These are phyloP conservation scores for Styela clava DNA, from an alignment of 23 tunicate genomes.

Conservation along the genomic window DNA sequence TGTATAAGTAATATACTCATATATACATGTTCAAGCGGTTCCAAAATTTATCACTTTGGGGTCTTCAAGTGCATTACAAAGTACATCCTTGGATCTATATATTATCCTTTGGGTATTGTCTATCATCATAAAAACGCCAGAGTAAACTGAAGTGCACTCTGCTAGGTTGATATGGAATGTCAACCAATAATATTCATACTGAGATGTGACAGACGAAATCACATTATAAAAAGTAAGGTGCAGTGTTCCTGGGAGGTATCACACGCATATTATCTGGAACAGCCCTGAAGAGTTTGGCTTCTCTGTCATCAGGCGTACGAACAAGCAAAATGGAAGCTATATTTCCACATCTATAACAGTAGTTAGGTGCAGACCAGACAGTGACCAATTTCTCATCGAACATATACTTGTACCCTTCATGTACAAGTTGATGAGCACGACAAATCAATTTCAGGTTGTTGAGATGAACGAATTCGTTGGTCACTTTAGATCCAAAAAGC, in stretches of 20 bases:
- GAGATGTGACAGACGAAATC: no score
- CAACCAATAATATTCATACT: no score
- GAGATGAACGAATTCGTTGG: slow-evolving; percentile 73
- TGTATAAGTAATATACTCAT: no score
- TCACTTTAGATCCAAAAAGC: slow-evolving; percentile 95
- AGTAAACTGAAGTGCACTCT: no score
- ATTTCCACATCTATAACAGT: slow-evolving; percentile 94
- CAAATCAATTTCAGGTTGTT: slow-evolving; percentile 82
- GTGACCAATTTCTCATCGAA: slow-evolving; percentile 87
- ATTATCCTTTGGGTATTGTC: no score
- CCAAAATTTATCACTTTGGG: no score
- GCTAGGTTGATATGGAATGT: no score
- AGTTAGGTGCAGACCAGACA: slow-evolving; percentile 98
- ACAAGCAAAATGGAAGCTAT: slow-evolving; percentile 81
- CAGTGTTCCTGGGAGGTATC: slow-evolving; percentile 78
- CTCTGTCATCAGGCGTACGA: slow-evolving; percentile 63
- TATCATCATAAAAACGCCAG: no score
- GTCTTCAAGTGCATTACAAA: no score
- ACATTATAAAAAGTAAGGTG: slow-evolving; percentile 83
- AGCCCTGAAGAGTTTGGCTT: slow-evolving; percentile 86
- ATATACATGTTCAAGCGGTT: no score
- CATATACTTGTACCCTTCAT: slow-evolving; percentile 94
- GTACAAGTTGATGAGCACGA: slow-evolving; percentile 95
- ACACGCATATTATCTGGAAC: slow-evolving; percentile 92
- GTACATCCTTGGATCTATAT: no score